phyloP scores from a whole-genome alignment of 2,797 vertebrate genomes.

The Picus viridis region DNA sequence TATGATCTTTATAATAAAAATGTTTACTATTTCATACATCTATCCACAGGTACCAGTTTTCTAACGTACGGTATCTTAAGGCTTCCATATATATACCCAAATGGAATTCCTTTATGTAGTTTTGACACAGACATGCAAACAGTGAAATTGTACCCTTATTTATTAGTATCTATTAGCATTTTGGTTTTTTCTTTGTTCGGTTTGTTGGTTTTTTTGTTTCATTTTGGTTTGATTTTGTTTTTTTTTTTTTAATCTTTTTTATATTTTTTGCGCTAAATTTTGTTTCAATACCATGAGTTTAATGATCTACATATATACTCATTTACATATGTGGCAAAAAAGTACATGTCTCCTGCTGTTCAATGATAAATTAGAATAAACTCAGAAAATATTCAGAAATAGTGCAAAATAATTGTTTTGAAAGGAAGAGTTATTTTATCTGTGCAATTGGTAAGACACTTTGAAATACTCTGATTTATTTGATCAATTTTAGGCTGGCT shows the following conservation, averaged over 20 bases:
- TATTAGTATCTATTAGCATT: neutral
- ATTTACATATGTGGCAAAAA: neutral
- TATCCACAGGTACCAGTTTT: neutral
- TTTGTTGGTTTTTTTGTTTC: too few species aligned
- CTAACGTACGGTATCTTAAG: neutral
- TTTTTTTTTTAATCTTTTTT: neutral
- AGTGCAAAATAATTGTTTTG: neutral
- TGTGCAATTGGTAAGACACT: neutral
- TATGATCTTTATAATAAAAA: neutral
- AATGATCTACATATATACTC: neutral
- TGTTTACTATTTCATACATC: neutral
- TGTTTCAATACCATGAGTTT: neutral
- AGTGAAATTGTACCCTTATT: neutral
- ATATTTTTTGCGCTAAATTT: neutral
- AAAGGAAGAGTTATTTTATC: neutral
- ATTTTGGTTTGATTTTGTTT: too few species aligned
- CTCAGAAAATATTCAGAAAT: neutral
- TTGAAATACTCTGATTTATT: neutral
- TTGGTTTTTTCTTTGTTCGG: too few species aligned
- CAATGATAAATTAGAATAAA: neutral
- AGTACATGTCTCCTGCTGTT: neutral
- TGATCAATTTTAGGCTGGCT: neutral
- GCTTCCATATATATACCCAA: neutral
- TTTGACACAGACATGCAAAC: neutral
- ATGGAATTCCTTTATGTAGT: neutral